Evolutionary conservation across 2,797 vertebrate species (phyloP), one percentile per base, ranked within the genome.

Genomic region (Emys orbicularis): DNA sequence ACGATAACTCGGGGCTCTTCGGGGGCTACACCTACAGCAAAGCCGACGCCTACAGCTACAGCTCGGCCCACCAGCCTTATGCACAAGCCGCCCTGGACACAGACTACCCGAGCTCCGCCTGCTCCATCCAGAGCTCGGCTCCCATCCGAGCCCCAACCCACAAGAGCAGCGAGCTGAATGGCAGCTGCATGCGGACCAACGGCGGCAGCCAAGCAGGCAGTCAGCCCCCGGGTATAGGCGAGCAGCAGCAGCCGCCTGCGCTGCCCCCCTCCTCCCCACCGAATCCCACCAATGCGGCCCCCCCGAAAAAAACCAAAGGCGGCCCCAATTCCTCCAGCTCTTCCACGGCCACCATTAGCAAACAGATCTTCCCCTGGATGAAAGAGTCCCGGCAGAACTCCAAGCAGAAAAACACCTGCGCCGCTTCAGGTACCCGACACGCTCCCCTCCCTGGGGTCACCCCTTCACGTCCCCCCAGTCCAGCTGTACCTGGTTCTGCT

Each of bases 311-410:
- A 98, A 98, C 98, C 94, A 99, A 99, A 89, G 97, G 98, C 23
- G 98, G 99, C 0, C 97, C 98, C 88, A 98, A 97, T 97, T 98
- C 98, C 87, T 98, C 98, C 12, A 98, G 98, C 59, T 97, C 98
- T 37, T 96, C 99, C 96, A 98, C 98, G 49, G 97, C 99, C 56
- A 99, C 99, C 87, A 99, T 99, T 96, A 99, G 99, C 81, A 99
- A 99, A 98, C 99, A 99, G 97, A 99, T 99, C 94, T 99, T 99
- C 96, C 99, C 99, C 59, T 99, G 99, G 99, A 99, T 99, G 99
- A 99, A 99, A 97, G 99, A 99, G 98, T 99, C 98, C 80, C 98
- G 99, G 76, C 99, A 99, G 98, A 99, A 99, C 97, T 98, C 99
- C 47, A 99, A 99, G 97, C 99, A 99, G 98, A 99, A 99, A 98